Evolutionary conservation across 2,888 invertebrate genomes (phyloP).

Genomic region (Gymnoscelis rufifasciata): DNA sequence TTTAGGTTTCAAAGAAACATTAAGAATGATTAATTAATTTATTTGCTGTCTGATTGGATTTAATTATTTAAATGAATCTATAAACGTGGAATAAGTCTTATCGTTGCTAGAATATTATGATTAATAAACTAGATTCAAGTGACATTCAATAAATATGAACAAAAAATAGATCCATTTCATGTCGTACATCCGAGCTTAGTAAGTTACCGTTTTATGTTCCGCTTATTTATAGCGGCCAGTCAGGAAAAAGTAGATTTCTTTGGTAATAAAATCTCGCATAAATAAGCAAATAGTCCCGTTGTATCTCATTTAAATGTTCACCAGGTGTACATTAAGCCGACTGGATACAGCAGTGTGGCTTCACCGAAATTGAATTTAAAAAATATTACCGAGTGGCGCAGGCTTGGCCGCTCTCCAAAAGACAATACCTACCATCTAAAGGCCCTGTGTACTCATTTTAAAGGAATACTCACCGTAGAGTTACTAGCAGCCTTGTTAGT

Average conservation of each 20-base stretch:
- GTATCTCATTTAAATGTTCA: slow-evolving; percentile 73
- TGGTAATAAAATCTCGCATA: slow-evolving; percentile 49
- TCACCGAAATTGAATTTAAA: slow-evolving; percentile 78
- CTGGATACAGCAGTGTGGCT: slow-evolving; percentile 71
- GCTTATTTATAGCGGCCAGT: slow-evolving; percentile 1
- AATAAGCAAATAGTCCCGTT: slow-evolving; percentile 55
- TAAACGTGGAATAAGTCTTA: no score
- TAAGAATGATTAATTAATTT: no score
- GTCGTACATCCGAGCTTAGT: no score
- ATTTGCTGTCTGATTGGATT: no score
- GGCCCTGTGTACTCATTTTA: slow-evolving; percentile 72
- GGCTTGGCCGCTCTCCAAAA: slow-evolving; percentile 73
- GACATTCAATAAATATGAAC: no score
- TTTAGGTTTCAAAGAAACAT: no score
- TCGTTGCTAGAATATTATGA: no score
- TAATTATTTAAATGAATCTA: no score
- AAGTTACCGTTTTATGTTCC: no score
- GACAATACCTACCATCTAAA: slow-evolving; percentile 59
- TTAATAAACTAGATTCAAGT: no score
- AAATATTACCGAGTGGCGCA: slow-evolving; percentile 74
- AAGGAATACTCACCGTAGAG: slow-evolving; percentile 55
- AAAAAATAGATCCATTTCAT: no score
- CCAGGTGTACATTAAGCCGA: slow-evolving; percentile 76
- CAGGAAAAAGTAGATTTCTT: slow-evolving; percentile 24
- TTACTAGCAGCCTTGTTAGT: slow-evolving; percentile 45